Conservation (phyloP, 2,797 vertebrate genomes). For the Telmatherina bonti region DNA sequence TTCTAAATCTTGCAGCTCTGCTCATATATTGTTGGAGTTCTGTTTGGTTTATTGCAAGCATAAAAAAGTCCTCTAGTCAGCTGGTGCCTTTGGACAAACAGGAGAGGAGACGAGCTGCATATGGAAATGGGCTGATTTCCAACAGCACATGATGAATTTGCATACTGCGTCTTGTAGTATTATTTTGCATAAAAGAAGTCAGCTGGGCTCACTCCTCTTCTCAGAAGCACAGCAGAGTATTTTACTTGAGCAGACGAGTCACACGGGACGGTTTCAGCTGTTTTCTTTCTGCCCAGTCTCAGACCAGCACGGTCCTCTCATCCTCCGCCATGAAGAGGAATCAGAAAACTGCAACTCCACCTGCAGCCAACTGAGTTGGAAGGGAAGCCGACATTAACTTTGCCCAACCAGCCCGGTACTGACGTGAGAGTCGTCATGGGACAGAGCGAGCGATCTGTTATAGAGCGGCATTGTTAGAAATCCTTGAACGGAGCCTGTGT, state of each 20-base stretch:
- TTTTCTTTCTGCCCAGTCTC: slow-evolving; percentile 23
- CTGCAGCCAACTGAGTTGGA: slow-evolving; percentile 46
- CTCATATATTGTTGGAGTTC: neutral
- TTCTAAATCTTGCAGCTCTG: neutral
- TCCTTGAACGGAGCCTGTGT: slow-evolving; percentile 31
- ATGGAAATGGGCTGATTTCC: neutral
- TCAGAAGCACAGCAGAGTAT: slow-evolving; percentile 2
- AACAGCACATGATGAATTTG: neutral
- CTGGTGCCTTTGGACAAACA: no score
- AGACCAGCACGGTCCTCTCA: slow-evolving; percentile 17
- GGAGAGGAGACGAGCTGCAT: neutral
- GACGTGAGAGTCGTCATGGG: slow-evolving; percentile 53
- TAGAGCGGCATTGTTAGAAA: slow-evolving; percentile 49
- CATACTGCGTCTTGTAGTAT: neutral
- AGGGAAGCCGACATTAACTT: slow-evolving; percentile 37
- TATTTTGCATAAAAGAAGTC: neutral
- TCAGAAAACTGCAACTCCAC: slow-evolving; percentile 28
- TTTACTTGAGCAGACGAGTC: slow-evolving; percentile 29
- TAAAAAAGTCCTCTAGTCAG: no score
- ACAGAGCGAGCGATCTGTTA: slow-evolving; percentile 32
- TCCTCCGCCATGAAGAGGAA: slow-evolving; percentile 26
- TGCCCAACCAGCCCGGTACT: neutral
- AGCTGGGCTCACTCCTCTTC: neutral
- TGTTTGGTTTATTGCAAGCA: no score
- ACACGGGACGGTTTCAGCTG: slow-evolving; percentile 6